These are phyloP conservation scores for Tadarida brasiliensis DNA, from an alignment of 2,797 vertebrate genomes.

Conservation along the genomic window DNA sequence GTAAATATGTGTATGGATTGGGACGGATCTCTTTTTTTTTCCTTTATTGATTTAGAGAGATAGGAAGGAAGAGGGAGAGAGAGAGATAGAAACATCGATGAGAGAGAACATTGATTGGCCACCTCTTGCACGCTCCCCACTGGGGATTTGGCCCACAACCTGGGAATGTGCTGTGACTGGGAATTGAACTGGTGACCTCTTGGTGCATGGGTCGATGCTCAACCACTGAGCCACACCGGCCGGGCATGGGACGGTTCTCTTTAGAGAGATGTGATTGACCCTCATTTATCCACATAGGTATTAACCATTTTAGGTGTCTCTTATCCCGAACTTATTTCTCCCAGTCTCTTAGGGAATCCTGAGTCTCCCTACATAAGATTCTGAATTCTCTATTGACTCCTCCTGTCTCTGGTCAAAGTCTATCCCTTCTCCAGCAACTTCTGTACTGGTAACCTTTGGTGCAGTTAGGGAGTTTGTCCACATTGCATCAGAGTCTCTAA, in stretches of 20 bases:
- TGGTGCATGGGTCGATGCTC: too few relatives aligned
- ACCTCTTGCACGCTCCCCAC: too few relatives aligned
- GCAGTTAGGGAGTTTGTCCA: background rate
- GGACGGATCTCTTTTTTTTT: background rate
- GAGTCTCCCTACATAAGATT: background rate
- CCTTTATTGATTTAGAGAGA: too few relatives aligned
- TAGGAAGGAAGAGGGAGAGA: too few relatives aligned
- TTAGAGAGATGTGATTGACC: background rate
- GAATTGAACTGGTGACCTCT: too few relatives aligned
- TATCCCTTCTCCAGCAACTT: background rate
- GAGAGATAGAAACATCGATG: too few relatives aligned
- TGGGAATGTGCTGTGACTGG: too few relatives aligned
- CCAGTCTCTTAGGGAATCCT: background rate
- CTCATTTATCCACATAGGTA: background rate
- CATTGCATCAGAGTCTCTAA: background rate
- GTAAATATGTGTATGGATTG: background rate
- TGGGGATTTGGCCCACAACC: too few relatives aligned
- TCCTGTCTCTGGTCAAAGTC: background rate
- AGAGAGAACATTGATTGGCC: too few relatives aligned
- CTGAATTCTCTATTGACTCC: background rate
- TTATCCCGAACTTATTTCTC: background rate
- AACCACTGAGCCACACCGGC: too few relatives aligned
- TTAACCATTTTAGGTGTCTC: background rate
- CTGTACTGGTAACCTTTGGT: background rate
- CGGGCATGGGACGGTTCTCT: background rate